A percentile compares a stretch with the other conserved stretches of the same genome.
Conservation (phyloP, 2,888 invertebrate species). For the Sinohyriopsis cumingii region DNA sequence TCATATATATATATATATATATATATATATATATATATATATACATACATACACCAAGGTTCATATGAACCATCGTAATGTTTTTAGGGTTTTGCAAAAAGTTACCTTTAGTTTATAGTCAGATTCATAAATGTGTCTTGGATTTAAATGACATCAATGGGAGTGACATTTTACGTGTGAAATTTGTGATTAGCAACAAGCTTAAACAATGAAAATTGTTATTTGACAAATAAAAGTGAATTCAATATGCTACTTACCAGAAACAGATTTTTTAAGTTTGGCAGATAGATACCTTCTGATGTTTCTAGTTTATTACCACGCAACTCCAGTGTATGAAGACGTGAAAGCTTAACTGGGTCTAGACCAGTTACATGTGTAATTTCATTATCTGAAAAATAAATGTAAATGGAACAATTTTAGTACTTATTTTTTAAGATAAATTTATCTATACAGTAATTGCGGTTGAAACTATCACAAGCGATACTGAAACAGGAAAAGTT, state of each 20-base stretch:
- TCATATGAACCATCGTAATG: too few relatives aligned
- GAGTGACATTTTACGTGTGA: neutral
- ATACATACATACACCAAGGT: too few relatives aligned
- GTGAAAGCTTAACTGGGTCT: conserved; percentile 55
- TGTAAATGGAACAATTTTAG: neutral
- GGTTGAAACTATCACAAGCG: too few relatives aligned
- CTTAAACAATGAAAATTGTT: neutral
- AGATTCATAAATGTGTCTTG: too few relatives aligned
- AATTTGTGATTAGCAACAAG: neutral
- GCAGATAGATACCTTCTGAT: conserved; percentile 67
- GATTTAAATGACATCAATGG: too few relatives aligned
- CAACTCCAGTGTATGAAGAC: conserved; percentile 69
- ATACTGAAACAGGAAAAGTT: too few relatives aligned
- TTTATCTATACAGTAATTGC: too few relatives aligned
- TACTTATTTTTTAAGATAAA: too few relatives aligned
- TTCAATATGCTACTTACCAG: conserved; percentile 53
- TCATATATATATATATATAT: too few relatives aligned
- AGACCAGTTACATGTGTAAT: conserved; percentile 63
- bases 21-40: too few relatives aligned
- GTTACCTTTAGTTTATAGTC: too few relatives aligned
- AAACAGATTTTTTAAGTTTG: conserved; percentile 70
- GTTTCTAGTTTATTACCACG: conserved; percentile 68
- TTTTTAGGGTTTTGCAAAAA: too few relatives aligned
- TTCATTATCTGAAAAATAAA: conserved; percentile 63
- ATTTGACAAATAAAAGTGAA: neutral